Evolutionary conservation across 2,888 invertebrate species (phyloP), one percentile per base, ranked within the genome.

Genomic region (Neocrepidodera transversa): DNA sequence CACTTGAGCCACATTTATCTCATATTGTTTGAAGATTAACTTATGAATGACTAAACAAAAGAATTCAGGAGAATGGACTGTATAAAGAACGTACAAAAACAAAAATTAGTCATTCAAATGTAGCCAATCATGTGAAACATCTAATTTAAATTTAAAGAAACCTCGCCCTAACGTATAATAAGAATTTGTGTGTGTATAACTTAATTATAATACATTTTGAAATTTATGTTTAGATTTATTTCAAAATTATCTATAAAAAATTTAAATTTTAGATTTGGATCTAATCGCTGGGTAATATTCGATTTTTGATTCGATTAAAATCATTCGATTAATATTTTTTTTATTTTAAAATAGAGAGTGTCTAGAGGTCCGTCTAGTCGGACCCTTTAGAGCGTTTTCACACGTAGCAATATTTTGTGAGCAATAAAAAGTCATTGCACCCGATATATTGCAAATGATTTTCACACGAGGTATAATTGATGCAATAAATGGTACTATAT

Each of bases 101-200:
- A 45, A 45, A 45, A 45, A 42, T 42, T 42, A 42, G 45, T 45
- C 45, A 45, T 45, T 45, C 45, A 45, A 45, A 45, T 45, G 14
- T 13, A 14, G n/a, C 45, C 45, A 45, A 45, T 45, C 45, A 23
- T 45, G 13, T 4, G 38, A 4, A 2, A 16, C 17, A 8, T 7
- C 2, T 2, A 6, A 38, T 8, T 38, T 38, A 38, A 17, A 7
- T 16, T 38, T 38, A 38, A 14, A 14, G 13, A 35, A 13, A 13
- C 35, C 14, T 35, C 14, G 10, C 38, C 16, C 4, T 10, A 13
- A 2, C 10, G n/a, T 28, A 6, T 32, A 32, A 11, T 32, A 13
- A 32, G 13, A 10, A 28, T 32, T 32, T n/a, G 10, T 32, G 2
- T 3, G 11, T 32, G 17, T 38, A 10, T 17, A 17, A 38, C 16